Evolutionary conservation across 2,888 invertebrate genomes (phyloP), one percentile per base, ranked within the genome.

Genomic region (Xanthorhoe spadicearia): DNA sequence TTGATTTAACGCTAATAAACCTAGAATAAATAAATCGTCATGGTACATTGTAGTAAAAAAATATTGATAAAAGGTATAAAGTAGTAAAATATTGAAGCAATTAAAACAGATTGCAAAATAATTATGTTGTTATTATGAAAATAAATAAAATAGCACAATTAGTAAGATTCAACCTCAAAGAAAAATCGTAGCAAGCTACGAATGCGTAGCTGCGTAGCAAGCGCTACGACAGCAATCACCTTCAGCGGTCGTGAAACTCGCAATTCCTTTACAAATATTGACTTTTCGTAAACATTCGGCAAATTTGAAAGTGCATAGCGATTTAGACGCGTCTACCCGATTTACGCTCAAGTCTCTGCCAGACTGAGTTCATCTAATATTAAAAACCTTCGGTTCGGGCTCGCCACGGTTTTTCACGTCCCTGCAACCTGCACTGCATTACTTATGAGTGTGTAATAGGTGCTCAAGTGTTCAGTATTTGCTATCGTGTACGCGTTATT

Each of bases 371-470:
- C 90, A 90, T 92, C 76, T 85, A 91, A 88, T 92, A 93, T 92
- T 92, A 86, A 92, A 43, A 83, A 79, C 65, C 69, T 78, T 74
- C 75, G 82, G 82, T 81, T 81, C 78, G 75, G 77, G 79, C 80
- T 77, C 72, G 80, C 82, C 82, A 83, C 85, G 87, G 85, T 89
- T 90, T 91, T 90, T 92, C 90, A 86, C 90, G 87, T 89, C 83
- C 84, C 81, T 83, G 77, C 80, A 85, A 86, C 85, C 85, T 82
- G 81, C 74, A 76, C 78, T 92, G 88, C 89, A 92, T 93, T 84
- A 88, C 87, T 89, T 82, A 91, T 91, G 89, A 91, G 88, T 73
- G 79, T 83, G 85, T 90, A 90, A 90, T 92, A 89, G 88, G 84
- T 84, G 85, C 85, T 89, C 84, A 83, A 88, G 83, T 80, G 81